Evolutionary conservation across 2,888 invertebrate species (phyloP), one percentile per base, ranked within the genome.

Genomic region (Plebejus anna): DNA sequence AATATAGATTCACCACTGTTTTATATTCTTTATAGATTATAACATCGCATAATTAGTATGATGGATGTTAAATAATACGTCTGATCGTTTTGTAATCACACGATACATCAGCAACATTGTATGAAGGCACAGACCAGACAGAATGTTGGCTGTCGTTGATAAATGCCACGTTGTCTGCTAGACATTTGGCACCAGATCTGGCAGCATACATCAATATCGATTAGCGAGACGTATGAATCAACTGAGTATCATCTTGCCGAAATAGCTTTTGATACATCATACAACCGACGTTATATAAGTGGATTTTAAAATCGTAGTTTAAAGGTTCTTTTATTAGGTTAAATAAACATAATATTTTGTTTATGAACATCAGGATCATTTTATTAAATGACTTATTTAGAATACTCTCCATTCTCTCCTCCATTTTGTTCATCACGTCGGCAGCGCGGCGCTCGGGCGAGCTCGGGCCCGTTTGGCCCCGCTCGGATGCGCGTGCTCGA

Each of bases 401-500:
- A 22, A 22, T 22, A 22, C 22, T 22, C 22, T 22, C 22, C 22
- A 22, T 22, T 22, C 22, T 22, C 22, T 22, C 22, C 75, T 75
- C 70, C 75, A 66, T 77, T 75, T 70, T 55, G 22, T 51, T 59
- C 51, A 47, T 13, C 61, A 36, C 13, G 47, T 82, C 83, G 84
- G 80, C 76, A 76, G 51, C 47, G 80, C 76, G 75, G 51, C 47
- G 76, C 51, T 86, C 86, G 87, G 81, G 78, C 71, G 75, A n/a
- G 13, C 72, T 86, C 89, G 89, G 83, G 80, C 79, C 81, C 82
- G 83, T 81, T 86, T 88, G 90, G 86, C 86, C 84, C 83, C 86
- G 86, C 84, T 89, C 89, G 90, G 88, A 82, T 87, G 90, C 89
- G 89, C 89, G 89, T 85, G 88, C 86, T 87, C 89, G 88, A 89